Evolutionary conservation across 2,113 vertebrate species (phyloP), one percentile per base, ranked within the genome.

Genomic region (Pan paniscus): DNA sequence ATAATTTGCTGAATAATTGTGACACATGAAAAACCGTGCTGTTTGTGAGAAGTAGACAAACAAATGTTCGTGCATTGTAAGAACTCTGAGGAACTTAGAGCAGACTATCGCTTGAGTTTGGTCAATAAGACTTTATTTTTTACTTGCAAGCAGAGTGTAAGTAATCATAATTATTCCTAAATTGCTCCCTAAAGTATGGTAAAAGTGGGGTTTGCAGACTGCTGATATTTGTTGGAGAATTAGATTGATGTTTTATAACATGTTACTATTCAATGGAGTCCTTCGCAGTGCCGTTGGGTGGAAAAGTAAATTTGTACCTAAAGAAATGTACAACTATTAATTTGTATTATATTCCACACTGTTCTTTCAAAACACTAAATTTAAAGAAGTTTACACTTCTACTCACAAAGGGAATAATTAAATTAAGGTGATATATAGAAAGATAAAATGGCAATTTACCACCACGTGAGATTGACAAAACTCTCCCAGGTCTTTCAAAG

Each of bases 401-500:
- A 35, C 75, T 96, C 57, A 92, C 83, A 82, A 90, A 93, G 80
- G 23, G 85, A 92, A 57, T 97, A 92, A 75, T 97, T 96, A 94
- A 90, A 93, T 94, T 80, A 93, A 95, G 68, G 35, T 83, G n/a
- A 81, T 90, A 84, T 35, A 46, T 85, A 55, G 55, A 81, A 96
- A 95, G 50, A 8, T 92, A 97, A 95, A 96, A 85, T 38, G 80
- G 35, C 75, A 96, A 6, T 90, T 96, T 83, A 67, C 83, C 46
- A 50, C 79, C 35, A 50, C 67, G 67, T n/a, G 88, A 96, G n/a
- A 73, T 13, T 85, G 85, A 95, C 46, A 67, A 3, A 97, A 92
- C 68, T 93, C 75, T 87, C 57, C 18, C 35, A 79, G 32, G 11
- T 90, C 84, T 46, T 87, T 82, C 80, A 46, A 18, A 95, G 75